phyloP scores from a whole-genome alignment of 2,113 vertebrate species.

The Rhea pennata region DNA sequence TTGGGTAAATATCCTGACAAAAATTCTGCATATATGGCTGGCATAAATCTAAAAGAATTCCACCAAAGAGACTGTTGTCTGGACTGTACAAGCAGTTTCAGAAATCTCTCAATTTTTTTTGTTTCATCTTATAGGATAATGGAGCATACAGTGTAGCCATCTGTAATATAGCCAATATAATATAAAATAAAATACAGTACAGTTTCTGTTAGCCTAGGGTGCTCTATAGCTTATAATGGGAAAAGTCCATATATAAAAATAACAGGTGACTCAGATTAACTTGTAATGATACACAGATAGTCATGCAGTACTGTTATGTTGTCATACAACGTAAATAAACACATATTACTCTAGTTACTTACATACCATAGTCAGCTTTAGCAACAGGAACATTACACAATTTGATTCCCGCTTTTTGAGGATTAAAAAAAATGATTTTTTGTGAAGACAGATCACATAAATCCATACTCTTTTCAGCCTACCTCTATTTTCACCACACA shows the following conservation, averaged over 20 bases:
- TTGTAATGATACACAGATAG: not conserved
- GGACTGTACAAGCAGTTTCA: not conserved
- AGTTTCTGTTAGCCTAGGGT: not conserved
- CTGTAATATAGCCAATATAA: not conserved
- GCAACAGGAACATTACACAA: not conserved
- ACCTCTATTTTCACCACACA: not conserved
- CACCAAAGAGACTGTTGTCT: not conserved
- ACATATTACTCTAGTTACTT: not conserved
- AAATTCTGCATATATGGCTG: not conserved
- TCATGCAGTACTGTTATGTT: not conserved
- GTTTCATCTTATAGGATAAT: not conserved
- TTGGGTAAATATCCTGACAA: not conserved
- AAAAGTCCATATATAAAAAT: not conserved
- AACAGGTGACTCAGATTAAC: not conserved
- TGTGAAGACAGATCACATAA: not conserved
- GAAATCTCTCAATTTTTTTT: not conserved
- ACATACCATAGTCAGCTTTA: not conserved
- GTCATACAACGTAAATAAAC: not conserved
- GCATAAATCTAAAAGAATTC: not conserved
- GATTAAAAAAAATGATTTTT: not conserved
- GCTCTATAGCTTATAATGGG: not conserved
- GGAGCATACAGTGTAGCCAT: not conserved
- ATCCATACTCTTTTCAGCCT: slow-evolving; percentile 18
- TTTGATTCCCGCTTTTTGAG: not conserved
- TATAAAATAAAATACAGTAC: not conserved